Evolutionary conservation across 1,140 invertebrate genomes (phyloP).

Genomic region (Fopius arisanus): DNA sequence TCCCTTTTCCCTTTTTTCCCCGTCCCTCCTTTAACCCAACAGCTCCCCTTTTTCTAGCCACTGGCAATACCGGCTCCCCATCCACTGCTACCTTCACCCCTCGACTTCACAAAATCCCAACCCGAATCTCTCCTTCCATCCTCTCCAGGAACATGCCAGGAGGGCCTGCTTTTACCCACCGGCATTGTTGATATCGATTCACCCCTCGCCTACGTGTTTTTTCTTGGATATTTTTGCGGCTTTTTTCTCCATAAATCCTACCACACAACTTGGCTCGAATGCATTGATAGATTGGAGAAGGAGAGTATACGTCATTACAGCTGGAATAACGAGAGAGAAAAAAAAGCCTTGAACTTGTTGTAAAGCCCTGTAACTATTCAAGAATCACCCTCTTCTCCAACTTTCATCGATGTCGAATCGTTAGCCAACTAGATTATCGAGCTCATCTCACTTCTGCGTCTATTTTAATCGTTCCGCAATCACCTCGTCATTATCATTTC

Average conservation of each 20-base stretch:
- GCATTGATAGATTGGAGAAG: background rate
- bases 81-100: slow-evolving; percentile 30
- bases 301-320: background rate
- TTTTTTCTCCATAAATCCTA: slow-evolving; percentile 21
- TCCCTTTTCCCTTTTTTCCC: slow-evolving; percentile 30
- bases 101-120: slow-evolving; percentile 35
- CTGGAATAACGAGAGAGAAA: slow-evolving; percentile 26
- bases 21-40: slow-evolving; percentile 33
- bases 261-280: background rate
- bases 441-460: background rate
- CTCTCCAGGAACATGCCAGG: slow-evolving; percentile 16
- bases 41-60: slow-evolving; percentile 18
- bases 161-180: slow-evolving; percentile 51
- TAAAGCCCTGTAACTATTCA: background rate
- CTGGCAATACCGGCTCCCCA: slow-evolving; percentile 31
- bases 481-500: no score
- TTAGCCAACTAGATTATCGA: slow-evolving; percentile 9
- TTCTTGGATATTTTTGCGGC: slow-evolving; percentile 50
- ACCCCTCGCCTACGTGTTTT: slow-evolving; percentile 52
- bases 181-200: slow-evolving; percentile 60
- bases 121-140: slow-evolving; percentile 16
- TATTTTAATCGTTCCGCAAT: background rate
- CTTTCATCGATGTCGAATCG: slow-evolving; percentile 15
- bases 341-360: background rate
- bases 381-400: slow-evolving; percentile 6